phyloP scores from a whole-genome alignment of 1,140 invertebrate species.

The Heliconius nattereri region DNA sequence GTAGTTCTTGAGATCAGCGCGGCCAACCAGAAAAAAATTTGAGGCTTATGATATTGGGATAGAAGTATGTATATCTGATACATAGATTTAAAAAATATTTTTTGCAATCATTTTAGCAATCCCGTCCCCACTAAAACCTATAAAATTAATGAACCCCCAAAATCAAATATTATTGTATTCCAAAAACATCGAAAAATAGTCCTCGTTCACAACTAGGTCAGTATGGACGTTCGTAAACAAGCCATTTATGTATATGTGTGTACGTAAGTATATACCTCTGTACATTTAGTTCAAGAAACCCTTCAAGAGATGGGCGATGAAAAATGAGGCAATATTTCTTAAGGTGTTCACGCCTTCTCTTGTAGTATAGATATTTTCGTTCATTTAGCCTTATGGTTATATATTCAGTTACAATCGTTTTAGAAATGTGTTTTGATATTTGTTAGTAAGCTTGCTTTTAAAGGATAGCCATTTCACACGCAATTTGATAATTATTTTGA shows the following conservation, averaged over 20 bases:
- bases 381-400: background rate
- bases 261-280: background rate
- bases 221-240: constrained; percentile 20
- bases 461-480: too few relatives aligned
- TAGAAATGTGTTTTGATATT: too few relatives aligned
- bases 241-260: background rate
- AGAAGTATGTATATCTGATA: too few relatives aligned
- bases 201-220: constrained; percentile 22
- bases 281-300: constrained; percentile 23
- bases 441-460: too few relatives aligned
- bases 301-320: constrained; percentile 19
- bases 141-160: constrained; percentile 22
- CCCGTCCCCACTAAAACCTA: background rate
- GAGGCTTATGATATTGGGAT: too few relatives aligned
- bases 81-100: too few relatives aligned
- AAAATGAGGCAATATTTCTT: constrained; percentile 24
- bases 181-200: background rate
- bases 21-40: too few relatives aligned
- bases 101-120: too few relatives aligned
- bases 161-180: constrained; percentile 20
- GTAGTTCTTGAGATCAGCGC: too few relatives aligned
- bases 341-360: constrained; percentile 13
- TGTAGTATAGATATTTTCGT: background rate
- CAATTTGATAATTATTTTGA: too few relatives aligned
- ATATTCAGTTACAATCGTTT: background rate